Evolutionary conservation across 2,113 vertebrate species (phyloP).

Genomic region (Vulpes lagopus): DNA sequence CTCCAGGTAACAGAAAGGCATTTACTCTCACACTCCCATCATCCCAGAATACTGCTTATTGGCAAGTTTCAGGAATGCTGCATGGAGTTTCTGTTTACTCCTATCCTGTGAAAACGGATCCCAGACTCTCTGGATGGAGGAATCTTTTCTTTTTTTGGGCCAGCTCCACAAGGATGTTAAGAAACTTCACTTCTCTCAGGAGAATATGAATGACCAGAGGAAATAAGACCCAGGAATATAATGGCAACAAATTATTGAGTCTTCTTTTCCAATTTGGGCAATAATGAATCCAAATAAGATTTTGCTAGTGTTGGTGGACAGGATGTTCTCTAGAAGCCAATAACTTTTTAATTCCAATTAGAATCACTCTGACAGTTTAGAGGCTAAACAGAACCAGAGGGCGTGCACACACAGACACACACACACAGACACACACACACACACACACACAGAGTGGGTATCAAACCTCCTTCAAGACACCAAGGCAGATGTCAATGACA

Average conservation of each 20-base stretch:
- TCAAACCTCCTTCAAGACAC: neutral
- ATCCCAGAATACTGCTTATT: neutral
- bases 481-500: neutral
- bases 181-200: neutral
- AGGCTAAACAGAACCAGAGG: slow-evolving; percentile 56
- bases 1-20: neutral
- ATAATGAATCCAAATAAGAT: slow-evolving; percentile 73
- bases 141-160: neutral
- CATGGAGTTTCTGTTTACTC: neutral
- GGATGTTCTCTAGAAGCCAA: slow-evolving; percentile 57
- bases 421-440: neutral
- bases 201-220: neutral
- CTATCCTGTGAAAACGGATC: neutral
- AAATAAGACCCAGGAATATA: slow-evolving; percentile 30
- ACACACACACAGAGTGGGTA: neutral
- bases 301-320: slow-evolving; percentile 65
- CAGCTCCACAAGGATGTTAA: neutral
- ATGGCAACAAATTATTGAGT: slow-evolving; percentile 25
- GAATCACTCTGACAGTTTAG: neutral
- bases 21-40: neutral
- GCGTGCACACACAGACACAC: neutral
- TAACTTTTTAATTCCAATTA: slow-evolving; percentile 69
- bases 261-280: slow-evolving; percentile 66
- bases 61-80: neutral
- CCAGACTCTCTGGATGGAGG: neutral